Conservation (phyloP, 23 tunicate genomes). For the Trididemnum miniatum region DNA sequence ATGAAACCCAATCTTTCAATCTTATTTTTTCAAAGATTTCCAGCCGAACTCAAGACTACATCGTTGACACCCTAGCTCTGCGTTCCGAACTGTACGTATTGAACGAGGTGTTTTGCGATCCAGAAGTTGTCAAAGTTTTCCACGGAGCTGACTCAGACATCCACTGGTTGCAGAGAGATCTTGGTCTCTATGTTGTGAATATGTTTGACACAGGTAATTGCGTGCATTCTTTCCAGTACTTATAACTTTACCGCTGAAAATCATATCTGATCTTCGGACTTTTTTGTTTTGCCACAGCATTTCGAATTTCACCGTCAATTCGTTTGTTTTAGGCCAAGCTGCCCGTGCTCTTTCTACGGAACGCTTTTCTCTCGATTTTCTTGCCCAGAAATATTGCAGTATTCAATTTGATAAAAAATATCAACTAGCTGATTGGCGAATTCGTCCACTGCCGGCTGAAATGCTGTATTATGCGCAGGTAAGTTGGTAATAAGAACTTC, state of each 20-base stretch:
- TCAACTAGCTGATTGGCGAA: slow-evolving; percentile 98
- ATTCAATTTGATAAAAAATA: slow-evolving; percentile 80
- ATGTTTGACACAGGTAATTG: slow-evolving; percentile 89
- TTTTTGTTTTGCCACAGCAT: too few relatives aligned
- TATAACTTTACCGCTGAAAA: too few relatives aligned
- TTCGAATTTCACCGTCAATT: too few relatives aligned
- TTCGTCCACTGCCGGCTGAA: slow-evolving; percentile 86
- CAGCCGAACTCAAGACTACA: slow-evolving; percentile 77
- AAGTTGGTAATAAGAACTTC: too few relatives aligned
- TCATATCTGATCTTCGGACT: too few relatives aligned
- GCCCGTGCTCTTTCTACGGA: slow-evolving; percentile 37
- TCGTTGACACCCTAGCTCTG: slow-evolving; percentile 84
- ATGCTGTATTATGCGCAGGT: slow-evolving; percentile 91
- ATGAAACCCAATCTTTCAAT: too few relatives aligned
- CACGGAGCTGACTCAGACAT: slow-evolving; percentile 94
- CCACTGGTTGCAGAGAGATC: slow-evolving; percentile 91
- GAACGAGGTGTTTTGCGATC: slow-evolving; percentile 85
- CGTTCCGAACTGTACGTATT: slow-evolving; percentile 69
- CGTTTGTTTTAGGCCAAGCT: slow-evolving; percentile 56
- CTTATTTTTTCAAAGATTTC: too few relatives aligned
- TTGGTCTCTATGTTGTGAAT: slow-evolving; percentile 95
- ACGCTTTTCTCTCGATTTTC: slow-evolving; percentile 69
- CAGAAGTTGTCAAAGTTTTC: slow-evolving; percentile 85
- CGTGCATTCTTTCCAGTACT: too few relatives aligned
- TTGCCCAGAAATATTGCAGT: slow-evolving; percentile 79